Conservation (phyloP, 2,888 invertebrate genomes). For the Formica aserva region DNA sequence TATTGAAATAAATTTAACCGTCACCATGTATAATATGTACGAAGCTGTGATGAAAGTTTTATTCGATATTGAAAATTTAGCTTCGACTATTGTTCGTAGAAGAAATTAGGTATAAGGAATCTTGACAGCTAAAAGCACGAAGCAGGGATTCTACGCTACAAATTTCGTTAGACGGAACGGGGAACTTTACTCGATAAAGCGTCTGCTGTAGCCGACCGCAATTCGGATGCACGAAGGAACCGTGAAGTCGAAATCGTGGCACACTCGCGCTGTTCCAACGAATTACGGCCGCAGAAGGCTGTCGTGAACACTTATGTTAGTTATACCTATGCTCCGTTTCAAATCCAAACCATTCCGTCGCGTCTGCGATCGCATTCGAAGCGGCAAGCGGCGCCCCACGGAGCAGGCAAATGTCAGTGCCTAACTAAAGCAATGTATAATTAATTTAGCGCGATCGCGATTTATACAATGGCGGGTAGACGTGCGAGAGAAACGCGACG, state of each 20-base stretch:
- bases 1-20: background rate
- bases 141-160: background rate
- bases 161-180: conserved; percentile 22
- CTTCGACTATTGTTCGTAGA: background rate
- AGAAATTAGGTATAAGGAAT: conserved; percentile 31
- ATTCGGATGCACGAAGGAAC: conserved; percentile 36
- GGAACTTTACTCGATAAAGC: conserved; percentile 19
- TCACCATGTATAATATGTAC: background rate
- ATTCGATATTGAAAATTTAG: background rate
- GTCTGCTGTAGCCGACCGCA: conserved; percentile 6
- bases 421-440: conserved; percentile 71
- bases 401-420: conserved; percentile 62
- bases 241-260: conserved; percentile 53
- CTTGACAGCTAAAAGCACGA: conserved; percentile 20
- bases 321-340: conserved; percentile 53
- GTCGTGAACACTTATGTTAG: conserved; percentile 47
- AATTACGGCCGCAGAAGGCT: conserved; percentile 48
- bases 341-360: conserved; percentile 63
- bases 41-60: background rate
- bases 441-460: conserved; percentile 69
- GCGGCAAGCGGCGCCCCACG: conserved; percentile 23
- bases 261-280: conserved; percentile 30
- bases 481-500: conserved; percentile 8
- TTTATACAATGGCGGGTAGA: conserved; percentile 60
- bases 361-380: conserved; percentile 61